Evolutionary conservation across 2,113 vertebrate genomes (phyloP), one percentile per base, ranked within the genome.

Genomic region (Eptatretus burgeri): DNA sequence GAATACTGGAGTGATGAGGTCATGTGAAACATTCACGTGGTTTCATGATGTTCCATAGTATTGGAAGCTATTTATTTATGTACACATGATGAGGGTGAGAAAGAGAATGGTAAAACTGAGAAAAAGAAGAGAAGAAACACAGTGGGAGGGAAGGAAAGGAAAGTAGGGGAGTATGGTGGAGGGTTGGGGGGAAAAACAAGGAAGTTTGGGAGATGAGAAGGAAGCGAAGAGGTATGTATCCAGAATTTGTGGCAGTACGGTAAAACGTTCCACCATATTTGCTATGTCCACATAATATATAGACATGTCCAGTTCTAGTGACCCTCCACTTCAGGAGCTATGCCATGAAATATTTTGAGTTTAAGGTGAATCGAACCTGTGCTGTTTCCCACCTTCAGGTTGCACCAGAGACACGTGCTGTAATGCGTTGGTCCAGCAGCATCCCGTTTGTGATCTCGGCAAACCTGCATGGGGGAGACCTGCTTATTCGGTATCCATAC

Each of bases 1-100:
- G 74, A 79, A 66, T 98, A 89, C 71, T 98, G 89, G 91, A 77
- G 79, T 77, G 81, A 82, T 68, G 93, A 93, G 82, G 89, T 94
- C 77, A 70, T 73, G 56, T 12, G 7, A 7, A 73, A 68, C 69
- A 68, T 17, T 60, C 62, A 65, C 53, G 49, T 60, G 49, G 16
- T 52, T 65, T 41, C 19, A n/a, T 56, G 12, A 10, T 53, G 52
- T 49, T 60, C 51, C 16, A 27, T 11, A 64, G 11, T 51, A 11
- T 19, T 19, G 27, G 17, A 18, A 52, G 7, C 14, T 19, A 13
- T 11, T 49, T 62, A 49, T 50, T 17, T 65, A 18, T 14, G 11
- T 16, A n/a, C 2, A 17, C 13, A 65, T 53, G 18, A 9, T 41
- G 20, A 56, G 17, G 51, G 17, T 49, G 18, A 11, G 50, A 49